Evolutionary conservation across 2,113 vertebrate genomes (phyloP).

Genomic region (Charadrius vociferus): DNA sequence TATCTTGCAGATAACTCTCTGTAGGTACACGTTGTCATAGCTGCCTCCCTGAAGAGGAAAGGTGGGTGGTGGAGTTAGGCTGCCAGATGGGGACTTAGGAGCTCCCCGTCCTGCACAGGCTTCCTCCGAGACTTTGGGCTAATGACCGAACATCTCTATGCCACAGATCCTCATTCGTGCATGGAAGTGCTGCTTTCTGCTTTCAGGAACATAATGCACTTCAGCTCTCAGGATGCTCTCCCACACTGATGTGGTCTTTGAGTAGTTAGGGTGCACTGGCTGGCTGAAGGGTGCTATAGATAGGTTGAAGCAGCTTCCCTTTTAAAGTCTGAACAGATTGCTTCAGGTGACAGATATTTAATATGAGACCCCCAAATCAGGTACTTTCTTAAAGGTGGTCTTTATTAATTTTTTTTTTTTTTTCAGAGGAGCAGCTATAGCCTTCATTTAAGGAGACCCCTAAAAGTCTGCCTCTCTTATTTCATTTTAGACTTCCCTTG

Average conservation of each 20-base stretch:
- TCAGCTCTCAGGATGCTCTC: background rate
- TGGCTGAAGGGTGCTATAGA: background rate
- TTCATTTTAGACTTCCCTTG: background rate
- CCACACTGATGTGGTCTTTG: background rate
- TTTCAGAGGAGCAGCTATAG: background rate
- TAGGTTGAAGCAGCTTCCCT: background rate
- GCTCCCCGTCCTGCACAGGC: background rate
- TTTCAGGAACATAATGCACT: rapidly evolving
- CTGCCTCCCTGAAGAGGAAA: background rate
- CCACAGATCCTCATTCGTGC: background rate
- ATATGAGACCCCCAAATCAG: background rate
- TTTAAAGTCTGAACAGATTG: background rate
- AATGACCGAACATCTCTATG: background rate
- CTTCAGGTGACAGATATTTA: background rate
- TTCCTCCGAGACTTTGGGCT: background rate
- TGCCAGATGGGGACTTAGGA: rapidly evolving
- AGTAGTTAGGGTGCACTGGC: background rate
- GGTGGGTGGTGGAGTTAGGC: background rate
- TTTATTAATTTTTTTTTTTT: background rate
- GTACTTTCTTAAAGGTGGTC: background rate
- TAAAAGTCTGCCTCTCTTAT: background rate
- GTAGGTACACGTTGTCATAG: background rate
- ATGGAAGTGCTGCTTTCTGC: background rate
- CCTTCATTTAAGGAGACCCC: background rate
- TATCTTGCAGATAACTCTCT: background rate